These are phyloP conservation scores for Oceanites oceanicus DNA, from an alignment of 2,113 vertebrate genomes.

Conservation along the genomic window DNA sequence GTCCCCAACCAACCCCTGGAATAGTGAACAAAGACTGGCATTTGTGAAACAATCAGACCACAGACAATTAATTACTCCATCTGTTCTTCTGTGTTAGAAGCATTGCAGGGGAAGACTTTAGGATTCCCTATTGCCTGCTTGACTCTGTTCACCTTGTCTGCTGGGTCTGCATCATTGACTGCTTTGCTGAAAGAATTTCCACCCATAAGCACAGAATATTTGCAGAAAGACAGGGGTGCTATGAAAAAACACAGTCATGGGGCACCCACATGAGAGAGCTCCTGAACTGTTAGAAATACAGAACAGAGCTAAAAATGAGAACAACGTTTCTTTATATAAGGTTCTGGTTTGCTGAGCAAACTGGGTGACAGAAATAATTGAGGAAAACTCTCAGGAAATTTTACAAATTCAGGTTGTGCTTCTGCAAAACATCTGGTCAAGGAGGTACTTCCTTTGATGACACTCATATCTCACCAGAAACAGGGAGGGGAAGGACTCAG, in stretches of 20 bases:
- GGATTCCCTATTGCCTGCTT: not conserved
- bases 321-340: not conserved
- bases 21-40: not conserved
- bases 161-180: not conserved
- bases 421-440: not conserved
- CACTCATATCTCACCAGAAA: not conserved
- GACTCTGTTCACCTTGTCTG: not conserved
- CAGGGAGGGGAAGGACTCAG: not conserved
- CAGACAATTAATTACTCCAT: not conserved
- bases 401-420: not conserved
- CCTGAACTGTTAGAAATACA: not conserved
- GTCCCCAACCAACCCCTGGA: not conserved
- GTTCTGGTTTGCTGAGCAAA: not conserved
- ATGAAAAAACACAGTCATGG: not conserved
- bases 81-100: not conserved
- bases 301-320: not conserved
- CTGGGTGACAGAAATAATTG: not conserved
- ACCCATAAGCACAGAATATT: not conserved
- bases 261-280: not conserved
- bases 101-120: not conserved
- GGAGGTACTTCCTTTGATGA: not conserved
- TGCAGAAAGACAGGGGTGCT: not conserved
- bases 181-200: not conserved
- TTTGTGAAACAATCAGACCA: not conserved
- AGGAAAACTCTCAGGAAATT: not conserved